phyloP scores from a whole-genome alignment of 2,113 vertebrate species.

The Notothenia coriiceps region DNA sequence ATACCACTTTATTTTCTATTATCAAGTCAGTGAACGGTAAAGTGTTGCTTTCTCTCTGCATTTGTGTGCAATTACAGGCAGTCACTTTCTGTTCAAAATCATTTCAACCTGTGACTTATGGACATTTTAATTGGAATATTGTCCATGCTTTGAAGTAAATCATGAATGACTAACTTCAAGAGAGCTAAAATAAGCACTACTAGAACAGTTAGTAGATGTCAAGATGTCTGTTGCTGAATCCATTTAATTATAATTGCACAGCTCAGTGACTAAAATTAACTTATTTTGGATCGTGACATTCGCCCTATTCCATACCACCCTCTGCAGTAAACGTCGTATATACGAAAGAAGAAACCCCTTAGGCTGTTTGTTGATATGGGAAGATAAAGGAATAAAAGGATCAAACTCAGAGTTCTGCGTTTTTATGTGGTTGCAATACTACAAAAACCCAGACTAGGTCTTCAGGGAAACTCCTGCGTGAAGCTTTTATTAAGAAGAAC shows the following conservation, averaged over 20 bases:
- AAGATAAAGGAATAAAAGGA: slow-evolving; percentile 6
- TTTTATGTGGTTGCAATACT: slow-evolving; percentile 16
- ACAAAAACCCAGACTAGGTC: slow-evolving; percentile 20
- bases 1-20: background rate
- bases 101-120: background rate
- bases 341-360: background rate
- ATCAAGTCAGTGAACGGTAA: no score
- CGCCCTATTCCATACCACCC: slow-evolving; percentile 14
- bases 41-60: no score
- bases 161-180: background rate
- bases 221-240: slow-evolving; percentile 1
- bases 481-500: slow-evolving; percentile 27
- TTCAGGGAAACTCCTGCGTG: slow-evolving; percentile 24
- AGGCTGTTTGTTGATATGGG: slow-evolving; percentile 1
- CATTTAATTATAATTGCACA: slow-evolving; percentile 14
- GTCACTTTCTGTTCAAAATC: slow-evolving; percentile 14
- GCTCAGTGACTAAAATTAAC: slow-evolving; percentile 9
- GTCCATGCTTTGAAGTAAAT: background rate
- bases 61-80: slow-evolving; percentile 10
- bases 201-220: background rate
- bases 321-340: slow-evolving; percentile 30
- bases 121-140: background rate
- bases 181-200: background rate
- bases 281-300: slow-evolving; percentile 26
- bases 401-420: slow-evolving; percentile 33